phyloP scores from a whole-genome alignment of 2,888 invertebrate genomes.

The Meteorus cinctellus region DNA sequence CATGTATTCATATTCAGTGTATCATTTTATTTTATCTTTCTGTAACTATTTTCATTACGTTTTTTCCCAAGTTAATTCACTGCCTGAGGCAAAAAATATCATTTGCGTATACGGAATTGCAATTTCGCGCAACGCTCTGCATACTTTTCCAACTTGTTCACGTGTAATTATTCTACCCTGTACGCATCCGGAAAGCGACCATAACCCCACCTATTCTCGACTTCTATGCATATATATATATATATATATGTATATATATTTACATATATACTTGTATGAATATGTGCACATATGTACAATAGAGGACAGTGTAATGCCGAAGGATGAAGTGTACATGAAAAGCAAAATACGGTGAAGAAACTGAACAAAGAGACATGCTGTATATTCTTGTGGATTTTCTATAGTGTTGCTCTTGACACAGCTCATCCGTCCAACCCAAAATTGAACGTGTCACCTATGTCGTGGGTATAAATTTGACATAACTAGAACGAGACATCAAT shows the following conservation, averaged over 20 bases:
- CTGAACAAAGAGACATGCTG: slow-evolving; percentile 12
- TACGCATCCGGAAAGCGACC: slow-evolving; percentile 35
- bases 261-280: background rate
- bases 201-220: slow-evolving; percentile 11
- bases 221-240: background rate
- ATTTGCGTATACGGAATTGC: slow-evolving; percentile 32
- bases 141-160: slow-evolving; percentile 44
- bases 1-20: background rate
- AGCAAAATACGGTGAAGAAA: background rate
- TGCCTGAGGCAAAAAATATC: slow-evolving; percentile 31
- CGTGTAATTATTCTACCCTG: slow-evolving; percentile 45
- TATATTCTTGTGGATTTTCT: slow-evolving; percentile 5
- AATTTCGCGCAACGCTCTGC: slow-evolving; percentile 37
- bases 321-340: background rate
- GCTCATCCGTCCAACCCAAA: background rate
- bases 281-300: slow-evolving; percentile 2
- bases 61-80: slow-evolving; percentile 43
- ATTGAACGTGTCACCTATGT: background rate
- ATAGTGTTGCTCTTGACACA: background rate
- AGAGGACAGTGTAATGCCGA: background rate
- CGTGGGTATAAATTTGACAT: background rate
- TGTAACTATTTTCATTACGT: slow-evolving; percentile 6
- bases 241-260: background rate
- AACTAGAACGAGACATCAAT: background rate
- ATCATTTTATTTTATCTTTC: slow-evolving; percentile 8